Percentiles rank a stretch among this genome's conserved stretches.
phyloP scores from a whole-genome alignment of 2,888 invertebrate genomes.

The Rhagium mordax region DNA sequence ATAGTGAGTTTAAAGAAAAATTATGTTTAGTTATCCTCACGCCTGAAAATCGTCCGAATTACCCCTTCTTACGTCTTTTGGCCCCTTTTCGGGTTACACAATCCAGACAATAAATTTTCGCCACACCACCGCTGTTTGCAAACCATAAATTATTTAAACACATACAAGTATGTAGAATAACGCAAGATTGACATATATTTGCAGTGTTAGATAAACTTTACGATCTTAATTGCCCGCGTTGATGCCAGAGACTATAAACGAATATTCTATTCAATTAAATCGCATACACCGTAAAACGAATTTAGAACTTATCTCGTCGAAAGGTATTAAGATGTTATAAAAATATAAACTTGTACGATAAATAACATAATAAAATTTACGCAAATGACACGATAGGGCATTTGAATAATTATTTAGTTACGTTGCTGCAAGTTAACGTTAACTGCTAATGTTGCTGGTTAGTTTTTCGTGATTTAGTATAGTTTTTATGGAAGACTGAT shows the following conservation, averaged over 20 bases:
- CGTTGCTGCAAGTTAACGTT: not conserved
- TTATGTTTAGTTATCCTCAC: too few species aligned
- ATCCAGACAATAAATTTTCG: too few species aligned
- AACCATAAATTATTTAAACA: too few species aligned
- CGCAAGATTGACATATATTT: too few species aligned
- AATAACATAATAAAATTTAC: not conserved
- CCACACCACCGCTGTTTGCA: too few species aligned
- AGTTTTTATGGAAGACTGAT: not conserved
- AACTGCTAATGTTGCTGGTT: not conserved
- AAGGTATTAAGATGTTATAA: not conserved
- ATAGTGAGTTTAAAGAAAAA: too few species aligned
- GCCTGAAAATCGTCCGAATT: too few species aligned
- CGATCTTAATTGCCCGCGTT: not conserved
- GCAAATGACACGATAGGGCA: not conserved
- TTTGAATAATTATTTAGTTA: not conserved
- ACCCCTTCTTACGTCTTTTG: too few species aligned
- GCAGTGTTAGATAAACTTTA: not conserved
- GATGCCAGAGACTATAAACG: not conserved
- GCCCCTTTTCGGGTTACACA: too few species aligned
- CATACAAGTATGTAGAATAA: too few species aligned
- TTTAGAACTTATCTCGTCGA: not conserved
- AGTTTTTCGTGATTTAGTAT: not conserved
- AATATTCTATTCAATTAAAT: not conserved
- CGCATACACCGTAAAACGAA: not conserved
- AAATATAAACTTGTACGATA: not conserved